Evolutionary conservation across 1,140 invertebrate genomes (phyloP).

Genomic region (Octopus bimaculoides): DNA sequence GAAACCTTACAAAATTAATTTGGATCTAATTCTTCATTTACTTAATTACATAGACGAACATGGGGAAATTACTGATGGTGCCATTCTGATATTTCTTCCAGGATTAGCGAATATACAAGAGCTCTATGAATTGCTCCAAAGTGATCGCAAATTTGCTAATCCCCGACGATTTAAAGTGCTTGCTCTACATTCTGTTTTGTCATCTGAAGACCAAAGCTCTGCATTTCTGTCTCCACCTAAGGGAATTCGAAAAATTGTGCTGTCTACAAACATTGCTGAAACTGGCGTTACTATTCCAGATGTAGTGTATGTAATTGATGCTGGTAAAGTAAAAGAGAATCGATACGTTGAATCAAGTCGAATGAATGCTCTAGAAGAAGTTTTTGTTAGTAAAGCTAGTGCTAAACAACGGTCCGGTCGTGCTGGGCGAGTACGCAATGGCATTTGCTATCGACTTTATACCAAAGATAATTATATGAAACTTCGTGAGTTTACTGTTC

Average conservation of each 20-base stretch:
- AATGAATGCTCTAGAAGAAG: conserved; percentile 56
- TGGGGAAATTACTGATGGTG: conserved; percentile 34
- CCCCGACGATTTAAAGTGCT: conserved; percentile 35
- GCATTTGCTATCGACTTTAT: conserved; percentile 75
- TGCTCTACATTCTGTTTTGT: conserved; percentile 50
- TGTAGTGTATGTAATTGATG: conserved; percentile 90
- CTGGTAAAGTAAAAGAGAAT: conserved; percentile 69
- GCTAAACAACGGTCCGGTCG: conserved; percentile 89
- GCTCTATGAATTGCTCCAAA: conserved; percentile 43
- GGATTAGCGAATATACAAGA: conserved; percentile 52
- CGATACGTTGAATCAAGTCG: conserved; percentile 55
- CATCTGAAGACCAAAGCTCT: conserved; percentile 45
- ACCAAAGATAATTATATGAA: conserved; percentile 38
- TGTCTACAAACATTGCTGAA: conserved; percentile 60
- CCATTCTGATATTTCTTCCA: conserved; percentile 52
- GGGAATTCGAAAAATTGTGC: conserved; percentile 56
- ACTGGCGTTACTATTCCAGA: conserved; percentile 85
- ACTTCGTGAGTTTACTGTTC: conserved; percentile 40
- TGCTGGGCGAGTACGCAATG: conserved; percentile 77
- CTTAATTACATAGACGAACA: conserved; percentile 32
- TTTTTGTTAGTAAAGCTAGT: conserved; percentile 88
- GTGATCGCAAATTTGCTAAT: conserved; percentile 44
- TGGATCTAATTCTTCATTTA: conserved; percentile 43
- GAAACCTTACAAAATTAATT: conserved; percentile 45
- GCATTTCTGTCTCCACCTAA: conserved; percentile 47